Percentiles rank a stretch among this genome's conserved stretches.
Conservation (phyloP, 2,888 invertebrate genomes). For the Drepana falcataria region DNA sequence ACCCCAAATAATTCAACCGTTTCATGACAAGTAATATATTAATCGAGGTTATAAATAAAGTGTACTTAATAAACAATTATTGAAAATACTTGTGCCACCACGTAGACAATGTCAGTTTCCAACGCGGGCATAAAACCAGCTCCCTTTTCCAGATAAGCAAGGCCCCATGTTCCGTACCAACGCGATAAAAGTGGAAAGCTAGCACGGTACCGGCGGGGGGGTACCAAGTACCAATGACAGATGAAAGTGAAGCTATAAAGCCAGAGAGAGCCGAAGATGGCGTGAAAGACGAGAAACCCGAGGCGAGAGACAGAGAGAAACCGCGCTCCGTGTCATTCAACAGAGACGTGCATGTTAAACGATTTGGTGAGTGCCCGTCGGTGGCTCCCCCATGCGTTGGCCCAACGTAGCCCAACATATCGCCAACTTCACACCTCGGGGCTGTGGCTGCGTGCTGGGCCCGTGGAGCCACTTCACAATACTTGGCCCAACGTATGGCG, state of each 20-base stretch:
- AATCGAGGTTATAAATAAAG: too few relatives aligned
- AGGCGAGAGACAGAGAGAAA: conserved; percentile 60
- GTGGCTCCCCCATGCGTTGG: conserved; percentile 21
- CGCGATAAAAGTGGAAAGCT: conserved; percentile 40
- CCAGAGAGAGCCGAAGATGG: conserved; percentile 62
- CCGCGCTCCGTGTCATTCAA: conserved; percentile 90
- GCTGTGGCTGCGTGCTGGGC: too few relatives aligned
- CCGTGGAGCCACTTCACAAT: not conserved
- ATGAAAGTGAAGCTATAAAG: conserved; percentile 57
- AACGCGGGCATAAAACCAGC: conserved; percentile 1
- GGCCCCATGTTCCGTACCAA: conserved; percentile 58
- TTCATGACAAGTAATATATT: too few relatives aligned
- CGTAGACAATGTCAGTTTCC: too few relatives aligned
- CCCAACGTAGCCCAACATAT: not conserved
- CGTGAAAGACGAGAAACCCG: conserved; percentile 46
- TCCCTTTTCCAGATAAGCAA: conserved; percentile 59
- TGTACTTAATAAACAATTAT: too few relatives aligned
- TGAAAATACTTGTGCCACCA: too few relatives aligned
- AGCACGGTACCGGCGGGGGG: conserved; percentile 49
- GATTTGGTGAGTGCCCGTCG: conserved; percentile 85
- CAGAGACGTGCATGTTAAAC: conserved; percentile 93
- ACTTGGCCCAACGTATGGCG: conserved; percentile 14
- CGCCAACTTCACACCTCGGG: too few relatives aligned
- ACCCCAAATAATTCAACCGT: too few relatives aligned
- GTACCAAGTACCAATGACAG: conserved; percentile 71